Conservation (phyloP, 1,140 invertebrate species). For the Formica selysi region DNA sequence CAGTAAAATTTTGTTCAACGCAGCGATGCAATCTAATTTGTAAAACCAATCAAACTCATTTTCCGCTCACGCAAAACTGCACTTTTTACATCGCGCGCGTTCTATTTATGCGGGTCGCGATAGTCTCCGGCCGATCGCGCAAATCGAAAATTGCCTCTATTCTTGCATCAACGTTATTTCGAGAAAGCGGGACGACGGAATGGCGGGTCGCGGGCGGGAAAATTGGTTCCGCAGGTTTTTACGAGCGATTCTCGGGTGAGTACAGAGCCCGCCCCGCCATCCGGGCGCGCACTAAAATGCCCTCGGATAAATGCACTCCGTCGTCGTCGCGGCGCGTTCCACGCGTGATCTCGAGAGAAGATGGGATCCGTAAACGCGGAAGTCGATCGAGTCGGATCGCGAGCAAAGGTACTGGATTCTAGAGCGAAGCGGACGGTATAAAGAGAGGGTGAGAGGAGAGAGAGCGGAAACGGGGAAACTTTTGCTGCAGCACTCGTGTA, state of each 20-base stretch:
- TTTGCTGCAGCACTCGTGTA: constrained; percentile 24
- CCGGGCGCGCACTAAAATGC: constrained; percentile 42
- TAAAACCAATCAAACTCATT: constrained; percentile 15
- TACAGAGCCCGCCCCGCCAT: not conserved
- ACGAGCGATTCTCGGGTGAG: constrained; percentile 46
- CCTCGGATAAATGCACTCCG: constrained; percentile 41
- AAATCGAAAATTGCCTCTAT: constrained; percentile 55
- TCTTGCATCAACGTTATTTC: constrained; percentile 60
- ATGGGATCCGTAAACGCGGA: constrained; percentile 30
- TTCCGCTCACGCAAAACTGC: not conserved
- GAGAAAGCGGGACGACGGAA: constrained; percentile 22
- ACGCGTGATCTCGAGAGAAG: constrained; percentile 38
- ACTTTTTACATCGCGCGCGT: not conserved
- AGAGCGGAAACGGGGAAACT: constrained; percentile 34
- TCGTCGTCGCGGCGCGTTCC: constrained; percentile 39
- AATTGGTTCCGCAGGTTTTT: constrained; percentile 56
- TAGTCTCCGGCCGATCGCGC: constrained; percentile 34
- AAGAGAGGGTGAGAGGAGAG: not conserved
- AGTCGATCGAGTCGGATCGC: constrained; percentile 26
- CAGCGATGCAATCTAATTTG: constrained; percentile 12
- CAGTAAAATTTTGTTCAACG: not conserved
- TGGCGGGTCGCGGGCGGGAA: constrained; percentile 8
- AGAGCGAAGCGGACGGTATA: too few relatives aligned
- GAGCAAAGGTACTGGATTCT: constrained; percentile 5
- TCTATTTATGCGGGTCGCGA: constrained; percentile 34